These are phyloP conservation scores for Excalfactoria chinensis DNA, from an alignment of 2,113 vertebrate genomes.

Conservation along the genomic window DNA sequence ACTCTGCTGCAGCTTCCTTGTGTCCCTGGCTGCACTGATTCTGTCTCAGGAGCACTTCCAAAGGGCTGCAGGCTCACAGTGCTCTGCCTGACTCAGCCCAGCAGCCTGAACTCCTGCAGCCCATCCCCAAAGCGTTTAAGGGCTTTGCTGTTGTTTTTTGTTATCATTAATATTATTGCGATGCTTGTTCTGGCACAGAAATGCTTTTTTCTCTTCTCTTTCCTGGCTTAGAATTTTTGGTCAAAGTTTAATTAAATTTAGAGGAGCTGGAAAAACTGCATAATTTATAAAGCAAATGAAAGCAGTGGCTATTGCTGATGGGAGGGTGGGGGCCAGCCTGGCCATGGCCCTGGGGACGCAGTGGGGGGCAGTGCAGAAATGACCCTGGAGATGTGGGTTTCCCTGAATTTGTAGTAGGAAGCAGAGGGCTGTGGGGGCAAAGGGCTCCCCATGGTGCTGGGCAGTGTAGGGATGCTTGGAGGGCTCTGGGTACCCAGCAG, in stretches of 20 bases:
- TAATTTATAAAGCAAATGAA: constrained; percentile 54
- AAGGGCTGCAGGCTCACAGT: background rate
- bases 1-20: background rate
- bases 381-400: background rate
- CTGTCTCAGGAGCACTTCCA: background rate
- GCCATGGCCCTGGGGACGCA: background rate
- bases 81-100: background rate
- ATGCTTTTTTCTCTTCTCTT: background rate
- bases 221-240: background rate
- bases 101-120: background rate
- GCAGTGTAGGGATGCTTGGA: constrained; percentile 22
- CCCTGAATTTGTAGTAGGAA: background rate
- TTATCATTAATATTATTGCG: constrained; percentile 28
- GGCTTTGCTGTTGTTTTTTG: background rate
- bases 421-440: background rate
- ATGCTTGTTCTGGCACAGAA: constrained; percentile 45
- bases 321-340: background rate
- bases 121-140: background rate
- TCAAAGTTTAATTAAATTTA: constrained; percentile 64
- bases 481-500: constrained; percentile 52
- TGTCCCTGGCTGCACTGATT: fast-evolving
- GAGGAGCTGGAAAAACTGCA: constrained; percentile 18
- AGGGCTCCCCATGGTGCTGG: background rate
- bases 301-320: background rate
- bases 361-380: fast-evolving